Evolutionary conservation across 2,797 vertebrate genomes (phyloP), one percentile per base, ranked within the genome.

Genomic region (Scolopax rusticola): DNA sequence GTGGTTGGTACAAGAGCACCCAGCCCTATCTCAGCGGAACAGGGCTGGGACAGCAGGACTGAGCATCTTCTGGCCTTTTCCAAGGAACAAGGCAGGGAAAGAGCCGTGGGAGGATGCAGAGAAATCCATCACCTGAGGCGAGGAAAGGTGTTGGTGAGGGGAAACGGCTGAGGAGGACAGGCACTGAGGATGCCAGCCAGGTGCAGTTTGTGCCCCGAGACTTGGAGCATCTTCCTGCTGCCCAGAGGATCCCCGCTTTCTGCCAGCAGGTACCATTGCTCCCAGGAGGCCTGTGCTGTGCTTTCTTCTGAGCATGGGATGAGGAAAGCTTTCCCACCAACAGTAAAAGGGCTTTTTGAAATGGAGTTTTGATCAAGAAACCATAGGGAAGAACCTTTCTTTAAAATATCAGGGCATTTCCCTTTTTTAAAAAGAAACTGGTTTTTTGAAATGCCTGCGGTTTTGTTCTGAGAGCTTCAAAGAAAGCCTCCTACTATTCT

Each of bases 161-260:
- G 21, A 14, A 36, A 19, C 4, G 1, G 43, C 45, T 15, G 13
- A 20, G 32, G 7, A 24, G 71, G 65, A 48, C 0, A 2, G 74
- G 47, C 23, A 3, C 51, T 6, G 71, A 11, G 25, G 54, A 4
- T 17, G 20, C 36, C 9, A n/a, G 15, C 8, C 41, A 17, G 40
- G 27, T 13, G 19, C 11, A 23, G 16, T 11, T 50, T 28, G 9
- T 18, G 16, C 20, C 33, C 32, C 0, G 2, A 33, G 21, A 33
- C 40, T 20, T 6, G 1, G n/a, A 30, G 13, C 38, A 45, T 5
- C 43, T 36, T 8, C 40, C 38, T 25, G 41, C 51, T 61, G 32
- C 33, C 78, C 18, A 4, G 28, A 50, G 82, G 40, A 73, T 3
- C 36, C 54, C 9, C 3, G 40, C n/a, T 2, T 27, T 7, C 53